Evolutionary conservation across 2,888 invertebrate species (phyloP), one percentile per base, ranked within the genome.

Genomic region (Drosophila emarginata): DNA sequence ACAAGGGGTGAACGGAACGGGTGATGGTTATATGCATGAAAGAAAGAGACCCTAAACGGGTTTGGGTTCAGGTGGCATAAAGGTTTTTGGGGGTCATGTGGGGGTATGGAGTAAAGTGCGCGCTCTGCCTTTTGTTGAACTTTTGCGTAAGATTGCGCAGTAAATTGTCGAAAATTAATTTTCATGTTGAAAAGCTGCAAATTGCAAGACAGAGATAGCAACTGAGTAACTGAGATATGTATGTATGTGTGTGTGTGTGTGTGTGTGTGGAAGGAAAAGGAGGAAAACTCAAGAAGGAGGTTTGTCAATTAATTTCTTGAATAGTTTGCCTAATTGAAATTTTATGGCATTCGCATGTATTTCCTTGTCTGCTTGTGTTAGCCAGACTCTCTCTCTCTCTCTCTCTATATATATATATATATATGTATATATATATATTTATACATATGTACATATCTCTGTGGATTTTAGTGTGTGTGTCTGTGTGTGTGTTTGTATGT

Each of bases 161-260:
- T 88, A 88, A 88, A 88, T 88, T 88, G 89, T 86, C 79, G 88
- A 87, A 89, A 88, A 88, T 88, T 88, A 89, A 88, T 88, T 89
- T 89, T 87, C 89, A 88, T 84, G 88, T 83, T 84, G 84, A 83
- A 86, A 86, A 80, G 80, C 88, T 76, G 86, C 88, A 84, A 89
- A 89, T 79, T 82, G 81, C 79, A 71, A 72, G 73, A 73, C 53
- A 59, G 70, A 68, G 64, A 77, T 73, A 63, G 76, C 7, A 26
- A 40, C 26, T 51, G 28, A 39, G 61, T 9, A 52, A 14, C 56
- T 26, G 54, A 45, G 62, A 18, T 60, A 53, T 69, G 66, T 57
- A 37, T 61, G 52, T 54, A 62, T 54, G 39, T 59, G 59, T 45
- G 60, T 21, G 51, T 51, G 59, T 51, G 68, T 52, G 54, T 32